A percentile compares a stretch with the other conserved stretches of the same genome.
phyloP scores from a whole-genome alignment of 2,797 vertebrate genomes.

The Epinephelus malabaricus region DNA sequence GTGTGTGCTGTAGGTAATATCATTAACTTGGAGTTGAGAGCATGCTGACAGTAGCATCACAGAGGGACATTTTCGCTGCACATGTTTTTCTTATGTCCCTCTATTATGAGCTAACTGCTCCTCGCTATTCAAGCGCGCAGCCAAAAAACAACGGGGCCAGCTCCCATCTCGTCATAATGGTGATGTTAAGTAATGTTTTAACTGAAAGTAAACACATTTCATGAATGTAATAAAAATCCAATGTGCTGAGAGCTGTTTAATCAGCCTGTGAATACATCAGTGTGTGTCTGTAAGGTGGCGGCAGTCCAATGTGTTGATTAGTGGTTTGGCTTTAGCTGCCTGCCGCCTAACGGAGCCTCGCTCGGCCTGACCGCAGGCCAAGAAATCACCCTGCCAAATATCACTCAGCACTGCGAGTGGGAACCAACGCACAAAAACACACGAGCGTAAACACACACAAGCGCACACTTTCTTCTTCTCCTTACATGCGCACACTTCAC shows the following conservation, averaged over 20 bases:
- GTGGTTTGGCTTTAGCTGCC: conserved; percentile 81
- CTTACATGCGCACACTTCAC: conserved; percentile 43
- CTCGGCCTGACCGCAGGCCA: conserved; percentile 83
- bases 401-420: conserved; percentile 81
- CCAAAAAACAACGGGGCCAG: conserved; percentile 65
- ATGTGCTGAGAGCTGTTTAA: conserved; percentile 84
- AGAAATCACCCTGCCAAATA: conserved; percentile 83
- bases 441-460: conserved; percentile 59
- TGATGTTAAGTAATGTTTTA: conserved; percentile 83
- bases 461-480: conserved; percentile 43
- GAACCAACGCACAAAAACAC: conserved; percentile 58
- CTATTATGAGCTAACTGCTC: conserved; percentile 63
- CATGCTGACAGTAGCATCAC: conserved; percentile 56
- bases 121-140: conserved; percentile 33
- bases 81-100: conserved; percentile 63
- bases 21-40: conserved; percentile 53
- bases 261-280: conserved; percentile 81
- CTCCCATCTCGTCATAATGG: conserved; percentile 75
- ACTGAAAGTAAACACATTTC: conserved; percentile 82
- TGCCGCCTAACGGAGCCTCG: conserved; percentile 76
- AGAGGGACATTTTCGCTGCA: conserved; percentile 60
- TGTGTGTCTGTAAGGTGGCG: conserved; percentile 77
- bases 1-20: conserved; percentile 52
- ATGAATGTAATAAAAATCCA: conserved; percentile 83
- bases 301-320: conserved; percentile 81